Percentiles rank a stretch among this genome's conserved stretches.
These are phyloP conservation scores for Gambusia affinis DNA, from an alignment of 2,113 vertebrate species.

Conservation along the genomic window DNA sequence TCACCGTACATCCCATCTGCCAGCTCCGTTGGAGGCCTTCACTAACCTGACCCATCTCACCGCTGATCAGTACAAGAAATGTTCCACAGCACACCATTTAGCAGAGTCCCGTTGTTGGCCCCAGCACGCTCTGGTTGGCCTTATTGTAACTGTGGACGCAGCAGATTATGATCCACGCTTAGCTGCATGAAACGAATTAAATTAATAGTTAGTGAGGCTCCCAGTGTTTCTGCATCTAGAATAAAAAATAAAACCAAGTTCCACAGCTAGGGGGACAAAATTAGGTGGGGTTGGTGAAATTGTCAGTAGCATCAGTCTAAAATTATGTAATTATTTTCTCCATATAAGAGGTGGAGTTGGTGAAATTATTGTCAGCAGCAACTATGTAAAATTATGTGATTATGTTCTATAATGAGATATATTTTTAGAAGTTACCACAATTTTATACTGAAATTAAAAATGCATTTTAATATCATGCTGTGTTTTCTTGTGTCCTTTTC, in stretches of 20 bases:
- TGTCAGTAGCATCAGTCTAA: background rate
- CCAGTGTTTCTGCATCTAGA: background rate
- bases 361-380: background rate
- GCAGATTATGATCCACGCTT: slow-evolving; percentile 6
- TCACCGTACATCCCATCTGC: slow-evolving; percentile 74
- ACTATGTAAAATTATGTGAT: background rate
- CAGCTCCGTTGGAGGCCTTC: background rate
- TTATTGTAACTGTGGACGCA: background rate
- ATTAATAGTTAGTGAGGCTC: background rate
- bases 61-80: background rate
- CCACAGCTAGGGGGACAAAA: background rate
- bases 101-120: background rate
- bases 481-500: background rate
- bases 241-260: background rate
- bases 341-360: background rate
- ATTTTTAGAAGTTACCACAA: background rate
- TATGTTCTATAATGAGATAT: background rate
- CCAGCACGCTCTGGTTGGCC: background rate
- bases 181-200: background rate
- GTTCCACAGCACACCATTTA: no score
- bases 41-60: slow-evolving; percentile 11
- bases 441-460: background rate
- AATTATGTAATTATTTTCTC: background rate
- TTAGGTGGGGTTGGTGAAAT: background rate
- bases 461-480: background rate